Conservation (phyloP, 2,113 vertebrate species). For the Labeo rohita region DNA sequence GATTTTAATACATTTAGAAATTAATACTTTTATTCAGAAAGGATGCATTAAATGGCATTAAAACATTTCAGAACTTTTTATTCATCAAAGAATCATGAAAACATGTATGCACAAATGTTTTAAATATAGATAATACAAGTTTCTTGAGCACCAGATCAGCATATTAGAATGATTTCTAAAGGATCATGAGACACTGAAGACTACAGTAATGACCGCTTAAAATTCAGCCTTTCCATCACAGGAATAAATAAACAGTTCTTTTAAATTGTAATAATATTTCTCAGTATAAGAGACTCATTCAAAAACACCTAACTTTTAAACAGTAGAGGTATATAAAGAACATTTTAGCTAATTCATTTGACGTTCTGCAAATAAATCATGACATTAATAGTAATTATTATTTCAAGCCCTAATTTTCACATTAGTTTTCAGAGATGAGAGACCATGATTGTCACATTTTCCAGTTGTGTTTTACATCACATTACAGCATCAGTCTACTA, state of each 20-base stretch:
- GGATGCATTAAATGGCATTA: neutral
- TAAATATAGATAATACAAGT: neutral
- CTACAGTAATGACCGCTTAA: neutral
- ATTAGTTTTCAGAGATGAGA: neutral
- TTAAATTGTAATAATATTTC: neutral
- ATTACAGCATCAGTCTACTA: conserved; percentile 3
- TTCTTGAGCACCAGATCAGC: neutral
- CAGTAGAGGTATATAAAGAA: neutral
- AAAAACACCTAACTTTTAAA: neutral
- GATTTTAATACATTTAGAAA: neutral
- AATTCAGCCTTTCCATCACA: neutral
- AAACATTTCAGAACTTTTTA: neutral
- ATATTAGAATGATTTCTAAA: neutral
- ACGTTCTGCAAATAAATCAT: neutral
- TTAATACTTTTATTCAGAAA: too few relatives aligned
- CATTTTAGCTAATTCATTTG: neutral
- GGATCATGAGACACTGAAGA: neutral
- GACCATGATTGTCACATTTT: neutral
- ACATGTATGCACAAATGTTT: neutral
- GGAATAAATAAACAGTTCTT: neutral
- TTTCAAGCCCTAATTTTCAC: neutral
- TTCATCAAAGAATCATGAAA: too few relatives aligned
- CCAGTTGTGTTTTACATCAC: neutral
- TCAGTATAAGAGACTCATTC: too few relatives aligned
- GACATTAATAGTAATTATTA: neutral